These are phyloP conservation scores for Biston betularia DNA, from an alignment of 2,888 invertebrate genomes.

Conservation along the genomic window DNA sequence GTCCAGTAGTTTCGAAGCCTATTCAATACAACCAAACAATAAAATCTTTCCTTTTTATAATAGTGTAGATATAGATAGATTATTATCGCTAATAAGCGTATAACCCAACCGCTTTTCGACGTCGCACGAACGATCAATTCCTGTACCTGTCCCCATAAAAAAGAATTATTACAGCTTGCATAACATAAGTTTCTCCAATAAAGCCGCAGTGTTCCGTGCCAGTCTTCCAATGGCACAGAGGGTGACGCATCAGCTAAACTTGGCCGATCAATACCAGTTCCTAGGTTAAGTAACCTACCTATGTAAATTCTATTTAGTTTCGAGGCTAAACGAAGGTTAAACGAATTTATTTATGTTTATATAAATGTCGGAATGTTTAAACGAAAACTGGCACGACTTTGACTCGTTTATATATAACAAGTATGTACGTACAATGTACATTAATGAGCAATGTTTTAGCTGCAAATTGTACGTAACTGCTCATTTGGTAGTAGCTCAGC, in stretches of 20 bases:
- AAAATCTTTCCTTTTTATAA: no score
- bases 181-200: slow-evolving; percentile 40
- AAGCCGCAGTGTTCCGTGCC: slow-evolving; percentile 51
- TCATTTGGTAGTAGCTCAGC: no score
- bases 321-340: slow-evolving; percentile 25
- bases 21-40: no score
- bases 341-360: background rate
- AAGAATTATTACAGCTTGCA: slow-evolving; percentile 38
- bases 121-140: slow-evolving; percentile 11
- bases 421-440: no score
- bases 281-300: slow-evolving; percentile 14
- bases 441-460: no score
- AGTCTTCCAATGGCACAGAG: slow-evolving; percentile 57
- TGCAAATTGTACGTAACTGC: no score
- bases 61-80: no score
- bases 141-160: slow-evolving; percentile 43
- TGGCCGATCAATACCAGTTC: slow-evolving; percentile 58
- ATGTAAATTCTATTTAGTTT: slow-evolving; percentile 29
- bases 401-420: background rate
- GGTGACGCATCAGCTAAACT: slow-evolving; percentile 57
- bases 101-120: background rate
- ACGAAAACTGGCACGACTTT: background rate
- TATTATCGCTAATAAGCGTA: background rate
- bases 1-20: no score
- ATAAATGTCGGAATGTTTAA: slow-evolving; percentile 4